Percentiles rank a stretch among this genome's conserved stretches.
Evolutionary conservation across 2,113 vertebrate species (phyloP).

Genomic region (Vidua chalybeata): DNA sequence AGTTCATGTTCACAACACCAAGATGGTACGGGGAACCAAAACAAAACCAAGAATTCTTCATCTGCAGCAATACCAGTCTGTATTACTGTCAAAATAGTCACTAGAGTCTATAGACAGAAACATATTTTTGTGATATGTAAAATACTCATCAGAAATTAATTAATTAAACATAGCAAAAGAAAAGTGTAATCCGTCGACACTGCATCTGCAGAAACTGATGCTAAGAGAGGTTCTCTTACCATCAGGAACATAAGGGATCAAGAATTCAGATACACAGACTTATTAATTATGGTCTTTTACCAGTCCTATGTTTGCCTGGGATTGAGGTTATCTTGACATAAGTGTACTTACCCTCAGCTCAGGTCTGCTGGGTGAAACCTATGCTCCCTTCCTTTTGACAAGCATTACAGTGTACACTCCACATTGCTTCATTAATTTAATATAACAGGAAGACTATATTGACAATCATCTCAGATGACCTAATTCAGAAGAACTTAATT

Average conservation of each 20-base stretch:
- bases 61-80: not conserved
- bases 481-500: not conserved
- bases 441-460: not conserved
- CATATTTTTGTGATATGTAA: not conserved
- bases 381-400: not conserved
- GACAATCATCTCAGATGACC: not conserved
- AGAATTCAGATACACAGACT: not conserved
- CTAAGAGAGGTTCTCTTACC: not conserved
- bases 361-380: not conserved
- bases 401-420: fast-evolving
- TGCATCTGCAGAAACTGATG: not conserved
- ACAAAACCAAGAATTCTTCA: not conserved
- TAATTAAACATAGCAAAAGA: not conserved
- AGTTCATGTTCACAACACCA: not conserved
- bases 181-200: not conserved
- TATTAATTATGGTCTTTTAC: not conserved
- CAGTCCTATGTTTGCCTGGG: not conserved
- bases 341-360: not conserved
- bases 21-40: not conserved
- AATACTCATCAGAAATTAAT: not conserved
- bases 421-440: not conserved
- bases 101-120: not conserved
- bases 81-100: not conserved
- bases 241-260: not conserved
- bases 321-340: not conserved